phyloP scores from a whole-genome alignment of 2,113 vertebrate genomes.

The Lonchura striata region DNA sequence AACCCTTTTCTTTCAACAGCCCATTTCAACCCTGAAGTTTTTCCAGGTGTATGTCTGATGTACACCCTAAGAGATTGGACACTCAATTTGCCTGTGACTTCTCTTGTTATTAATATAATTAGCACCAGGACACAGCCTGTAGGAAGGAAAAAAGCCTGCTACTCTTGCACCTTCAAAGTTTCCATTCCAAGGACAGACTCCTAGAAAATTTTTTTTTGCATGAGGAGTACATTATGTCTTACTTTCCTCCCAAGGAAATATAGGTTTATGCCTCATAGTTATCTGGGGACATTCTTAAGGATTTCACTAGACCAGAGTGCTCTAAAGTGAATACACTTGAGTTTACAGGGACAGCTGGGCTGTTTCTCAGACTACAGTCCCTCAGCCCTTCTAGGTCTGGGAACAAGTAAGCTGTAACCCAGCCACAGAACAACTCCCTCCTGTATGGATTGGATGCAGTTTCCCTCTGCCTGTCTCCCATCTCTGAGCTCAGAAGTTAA shows the following conservation, averaged over 20 bases:
- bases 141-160: background rate
- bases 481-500: background rate
- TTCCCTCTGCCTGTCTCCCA: background rate
- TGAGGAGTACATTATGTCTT: background rate
- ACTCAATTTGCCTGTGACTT: background rate
- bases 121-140: background rate
- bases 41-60: background rate
- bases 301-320: background rate
- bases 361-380: background rate
- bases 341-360: background rate
- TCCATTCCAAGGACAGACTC: background rate
- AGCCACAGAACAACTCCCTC: background rate
- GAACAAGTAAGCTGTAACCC: background rate
- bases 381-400: background rate
- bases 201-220: background rate
- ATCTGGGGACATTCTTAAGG: background rate
- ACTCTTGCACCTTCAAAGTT: background rate
- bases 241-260: background rate
- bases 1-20: background rate
- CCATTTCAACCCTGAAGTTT: background rate
- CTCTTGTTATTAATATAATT: background rate
- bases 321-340: background rate
- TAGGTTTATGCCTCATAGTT: background rate
- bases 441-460: background rate
- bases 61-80: background rate